These are phyloP conservation scores for Symphodus melops DNA, from an alignment of 2,113 vertebrate species.

Conservation along the genomic window DNA sequence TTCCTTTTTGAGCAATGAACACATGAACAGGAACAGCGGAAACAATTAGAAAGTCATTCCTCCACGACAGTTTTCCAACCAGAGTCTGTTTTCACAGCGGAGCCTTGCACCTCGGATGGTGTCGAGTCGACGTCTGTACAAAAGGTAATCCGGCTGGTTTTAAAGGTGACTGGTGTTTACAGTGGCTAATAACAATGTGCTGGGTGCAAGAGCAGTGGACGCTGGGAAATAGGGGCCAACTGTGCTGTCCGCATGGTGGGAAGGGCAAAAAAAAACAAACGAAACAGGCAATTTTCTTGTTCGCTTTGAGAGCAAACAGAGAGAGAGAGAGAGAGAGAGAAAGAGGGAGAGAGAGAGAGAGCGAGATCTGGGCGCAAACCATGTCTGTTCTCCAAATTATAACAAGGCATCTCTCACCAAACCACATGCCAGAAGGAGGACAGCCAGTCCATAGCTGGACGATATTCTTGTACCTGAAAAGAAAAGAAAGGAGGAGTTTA, in stretches of 20 bases:
- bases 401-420: slow-evolving; percentile 93
- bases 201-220: slow-evolving; percentile 86
- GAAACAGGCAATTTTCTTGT: slow-evolving; percentile 88
- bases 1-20: slow-evolving; percentile 83
- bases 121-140: slow-evolving; percentile 58
- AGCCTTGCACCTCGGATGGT: slow-evolving; percentile 41
- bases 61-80: slow-evolving; percentile 80
- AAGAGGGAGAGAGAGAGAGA: slow-evolving; percentile 10
- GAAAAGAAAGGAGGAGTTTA: slow-evolving; percentile 58
- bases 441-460: slow-evolving; percentile 91
- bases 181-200: slow-evolving; percentile 87
- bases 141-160: slow-evolving; percentile 81
- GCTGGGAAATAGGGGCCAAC: slow-evolving; percentile 87
- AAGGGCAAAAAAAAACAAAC: slow-evolving; percentile 14
- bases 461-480: slow-evolving; percentile 95
- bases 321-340: slow-evolving; percentile 41
- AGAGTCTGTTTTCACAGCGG: slow-evolving; percentile 61
- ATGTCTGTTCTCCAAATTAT: slow-evolving; percentile 92
- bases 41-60: slow-evolving; percentile 69
- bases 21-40: slow-evolving; percentile 74
- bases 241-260: slow-evolving; percentile 88
- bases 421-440: slow-evolving; percentile 91
- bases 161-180: slow-evolving; percentile 86
- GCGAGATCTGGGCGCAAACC: slow-evolving; percentile 75
- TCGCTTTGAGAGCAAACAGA: slow-evolving; percentile 88